Conservation (phyloP, 2,113 vertebrate genomes). For the Odocoileus hemionus region DNA sequence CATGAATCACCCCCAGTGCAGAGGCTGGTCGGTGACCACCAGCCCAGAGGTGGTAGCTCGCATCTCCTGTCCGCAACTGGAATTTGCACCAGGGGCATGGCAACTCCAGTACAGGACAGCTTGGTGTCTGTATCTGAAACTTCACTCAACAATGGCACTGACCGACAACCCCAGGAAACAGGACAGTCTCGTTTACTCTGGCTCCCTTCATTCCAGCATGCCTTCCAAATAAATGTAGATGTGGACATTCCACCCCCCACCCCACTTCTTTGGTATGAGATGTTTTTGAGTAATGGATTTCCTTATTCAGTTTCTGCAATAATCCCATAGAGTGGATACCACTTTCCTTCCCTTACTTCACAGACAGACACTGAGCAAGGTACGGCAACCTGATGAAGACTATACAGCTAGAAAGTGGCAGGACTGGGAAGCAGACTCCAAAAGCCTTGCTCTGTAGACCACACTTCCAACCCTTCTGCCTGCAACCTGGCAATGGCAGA, state of each 20-base stretch:
- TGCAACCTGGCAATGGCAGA: neutral
- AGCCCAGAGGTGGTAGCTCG: fast-evolving
- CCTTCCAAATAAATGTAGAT: neutral
- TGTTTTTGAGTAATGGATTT: neutral
- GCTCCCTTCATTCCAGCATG: neutral
- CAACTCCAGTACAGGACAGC: neutral
- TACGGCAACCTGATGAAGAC: neutral
- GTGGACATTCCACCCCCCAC: neutral
- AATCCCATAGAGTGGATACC: neutral
- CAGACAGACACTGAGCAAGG: neutral
- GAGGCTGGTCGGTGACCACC: neutral
- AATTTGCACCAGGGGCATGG: neutral
- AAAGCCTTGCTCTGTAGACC: neutral
- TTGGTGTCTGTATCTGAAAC: neutral
- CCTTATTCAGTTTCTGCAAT: neutral
- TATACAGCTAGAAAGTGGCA: neutral
- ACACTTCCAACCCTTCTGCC: neutral
- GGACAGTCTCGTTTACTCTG: neutral
- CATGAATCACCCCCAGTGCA: neutral
- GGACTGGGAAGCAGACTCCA: neutral
- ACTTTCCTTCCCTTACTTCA: neutral
- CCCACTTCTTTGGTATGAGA: neutral
- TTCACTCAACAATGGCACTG: neutral
- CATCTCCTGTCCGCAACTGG: neutral
- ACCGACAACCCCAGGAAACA: neutral